These are phyloP conservation scores for Calyptomena viridis DNA, from an alignment of 2,113 vertebrate species.

Conservation along the genomic window DNA sequence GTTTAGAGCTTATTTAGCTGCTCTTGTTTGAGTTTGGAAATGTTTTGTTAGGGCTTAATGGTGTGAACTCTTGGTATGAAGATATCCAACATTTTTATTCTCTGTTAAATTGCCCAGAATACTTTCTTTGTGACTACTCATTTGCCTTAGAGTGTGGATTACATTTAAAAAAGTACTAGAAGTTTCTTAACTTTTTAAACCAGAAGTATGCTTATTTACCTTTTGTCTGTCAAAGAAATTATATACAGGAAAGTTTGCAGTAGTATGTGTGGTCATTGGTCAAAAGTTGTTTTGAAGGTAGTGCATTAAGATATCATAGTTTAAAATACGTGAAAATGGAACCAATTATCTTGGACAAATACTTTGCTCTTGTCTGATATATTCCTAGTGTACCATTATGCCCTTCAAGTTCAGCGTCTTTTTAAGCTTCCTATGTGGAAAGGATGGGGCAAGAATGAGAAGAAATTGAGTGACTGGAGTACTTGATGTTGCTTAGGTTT, in stretches of 20 bases:
- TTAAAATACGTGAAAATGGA: not conserved
- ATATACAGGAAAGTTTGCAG: not conserved
- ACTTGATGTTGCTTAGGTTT: not conserved
- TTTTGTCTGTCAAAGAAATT: not conserved
- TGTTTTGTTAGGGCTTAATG: not conserved
- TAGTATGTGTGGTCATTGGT: not conserved
- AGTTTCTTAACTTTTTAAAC: not conserved
- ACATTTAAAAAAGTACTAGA: not conserved
- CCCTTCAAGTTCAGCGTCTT: not conserved
- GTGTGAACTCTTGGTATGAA: not conserved
- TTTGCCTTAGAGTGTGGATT: not conserved
- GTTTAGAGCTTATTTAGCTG: not conserved
- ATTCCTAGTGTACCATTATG: not conserved
- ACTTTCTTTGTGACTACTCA: not conserved
- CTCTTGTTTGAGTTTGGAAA: not conserved
- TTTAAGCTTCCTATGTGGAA: not conserved
- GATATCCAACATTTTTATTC: not conserved
- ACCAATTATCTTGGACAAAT: not conserved
- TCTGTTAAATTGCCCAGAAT: not conserved
- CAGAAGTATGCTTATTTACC: not conserved
- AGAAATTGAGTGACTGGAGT: fast-evolving
- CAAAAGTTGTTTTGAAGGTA: not conserved
- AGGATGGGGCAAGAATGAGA: not conserved
- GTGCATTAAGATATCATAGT: not conserved
- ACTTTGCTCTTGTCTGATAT: not conserved